These are phyloP conservation scores for Hipposideros armiger DNA, from an alignment of 2,113 vertebrate species.

Conservation along the genomic window DNA sequence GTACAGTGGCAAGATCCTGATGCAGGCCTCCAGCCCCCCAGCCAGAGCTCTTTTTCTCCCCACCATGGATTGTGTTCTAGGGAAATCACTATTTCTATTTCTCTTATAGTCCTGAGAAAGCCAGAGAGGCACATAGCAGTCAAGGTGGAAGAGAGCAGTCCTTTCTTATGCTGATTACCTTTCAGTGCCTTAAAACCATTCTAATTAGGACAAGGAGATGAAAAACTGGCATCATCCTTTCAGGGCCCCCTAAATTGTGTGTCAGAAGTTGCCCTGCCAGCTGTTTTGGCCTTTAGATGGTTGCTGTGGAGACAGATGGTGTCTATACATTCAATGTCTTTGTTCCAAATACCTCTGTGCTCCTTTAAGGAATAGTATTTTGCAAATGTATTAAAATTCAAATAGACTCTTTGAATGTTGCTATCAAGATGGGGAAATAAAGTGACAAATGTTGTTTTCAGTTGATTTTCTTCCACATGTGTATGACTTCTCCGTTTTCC, in stretches of 20 bases:
- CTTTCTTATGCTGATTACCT: slow-evolving; percentile 36
- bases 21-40: not conserved
- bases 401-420: slow-evolving; percentile 31
- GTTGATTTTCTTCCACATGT: not conserved
- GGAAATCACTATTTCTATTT: slow-evolving; percentile 37
- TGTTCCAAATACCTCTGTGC: slow-evolving; percentile 27
- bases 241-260: not conserved
- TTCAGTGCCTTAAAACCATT: not conserved
- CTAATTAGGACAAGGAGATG: not conserved
- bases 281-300: slow-evolving; percentile 34
- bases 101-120: not conserved
- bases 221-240: slow-evolving; percentile 29
- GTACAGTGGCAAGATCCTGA: not conserved
- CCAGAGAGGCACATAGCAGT: not conserved
- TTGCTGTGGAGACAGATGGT: not conserved
- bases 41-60: not conserved
- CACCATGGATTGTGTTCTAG: not conserved
- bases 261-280: not conserved
- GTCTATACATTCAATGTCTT: not conserved
- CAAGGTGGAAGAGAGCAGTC: not conserved
- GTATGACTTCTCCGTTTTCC: slow-evolving; percentile 12
- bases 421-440: slow-evolving; percentile 22
- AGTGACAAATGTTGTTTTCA: not conserved
- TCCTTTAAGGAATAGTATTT: slow-evolving; percentile 56
- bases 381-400: not conserved